These are phyloP conservation scores for Macaria liturata DNA, from an alignment of 2,888 invertebrate species.

Conservation along the genomic window DNA sequence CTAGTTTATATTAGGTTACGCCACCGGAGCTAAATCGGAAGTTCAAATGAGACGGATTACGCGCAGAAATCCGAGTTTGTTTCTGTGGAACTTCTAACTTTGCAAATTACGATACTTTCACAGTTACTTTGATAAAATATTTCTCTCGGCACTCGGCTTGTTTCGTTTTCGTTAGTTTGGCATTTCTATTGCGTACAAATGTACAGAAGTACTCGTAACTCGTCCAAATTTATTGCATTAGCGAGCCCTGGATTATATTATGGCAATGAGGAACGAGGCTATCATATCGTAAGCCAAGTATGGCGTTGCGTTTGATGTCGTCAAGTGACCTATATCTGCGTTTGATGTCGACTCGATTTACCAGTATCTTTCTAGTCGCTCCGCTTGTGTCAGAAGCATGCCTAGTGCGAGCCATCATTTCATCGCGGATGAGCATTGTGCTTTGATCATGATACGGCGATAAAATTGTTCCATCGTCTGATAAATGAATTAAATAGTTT, in stretches of 20 bases:
- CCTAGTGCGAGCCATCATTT: slow-evolving; percentile 27
- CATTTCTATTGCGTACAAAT: neutral
- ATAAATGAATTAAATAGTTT: slow-evolving; percentile 16
- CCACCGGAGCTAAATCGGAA: slow-evolving; percentile 18
- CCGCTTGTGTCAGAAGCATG: slow-evolving; percentile 28
- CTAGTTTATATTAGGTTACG: slow-evolving; percentile 29
- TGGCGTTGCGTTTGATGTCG: slow-evolving; percentile 30
- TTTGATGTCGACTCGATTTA: slow-evolving; percentile 35
- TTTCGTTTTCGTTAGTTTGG: too few relatives aligned
- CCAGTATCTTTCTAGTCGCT: slow-evolving; percentile 28
- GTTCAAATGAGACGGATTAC: slow-evolving; percentile 24
- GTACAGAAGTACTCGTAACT: neutral
- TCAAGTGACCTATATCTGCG: slow-evolving; percentile 32
- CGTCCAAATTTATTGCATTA: neutral
- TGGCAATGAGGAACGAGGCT: slow-evolving; percentile 7
- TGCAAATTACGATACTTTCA: slow-evolving; percentile 13
- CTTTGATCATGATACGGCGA: slow-evolving; percentile 30
- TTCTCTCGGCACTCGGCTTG: neutral
- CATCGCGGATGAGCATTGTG: slow-evolving; percentile 31
- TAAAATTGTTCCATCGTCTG: slow-evolving; percentile 31
- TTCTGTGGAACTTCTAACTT: slow-evolving; percentile 15
- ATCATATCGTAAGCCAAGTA: slow-evolving; percentile 24
- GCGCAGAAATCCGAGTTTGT: slow-evolving; percentile 14
- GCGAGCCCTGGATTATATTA: slow-evolving; percentile 1
- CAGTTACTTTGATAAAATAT: slow-evolving; percentile 7